Evolutionary conservation across 2,888 invertebrate genomes (phyloP), one percentile per base, ranked within the genome.

Genomic region (Elysia crispata): DNA sequence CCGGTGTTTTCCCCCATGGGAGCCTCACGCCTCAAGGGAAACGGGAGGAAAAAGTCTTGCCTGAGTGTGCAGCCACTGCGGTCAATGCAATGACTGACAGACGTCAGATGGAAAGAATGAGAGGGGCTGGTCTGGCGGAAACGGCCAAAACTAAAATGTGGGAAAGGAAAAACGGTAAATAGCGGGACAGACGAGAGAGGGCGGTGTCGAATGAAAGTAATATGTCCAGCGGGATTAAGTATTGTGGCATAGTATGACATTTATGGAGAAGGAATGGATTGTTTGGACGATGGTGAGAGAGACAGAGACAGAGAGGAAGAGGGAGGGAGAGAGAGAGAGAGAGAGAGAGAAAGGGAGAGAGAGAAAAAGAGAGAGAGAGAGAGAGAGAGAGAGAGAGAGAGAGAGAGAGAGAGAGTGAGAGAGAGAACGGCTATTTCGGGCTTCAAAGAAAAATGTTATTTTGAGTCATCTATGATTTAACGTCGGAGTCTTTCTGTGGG

Each of bases 301-400:
- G 18, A 15, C 0, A 0, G 54, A 69, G 54, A 73, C 11, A 50
- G 25, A 23, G 25, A 28, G 18, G n/a, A 30, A 49, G 20, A 73
- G 50, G 54, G 73, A 20, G 73, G 54, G 73, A 20, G 49, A 25
- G 73, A 49, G 76, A 49, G 41, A 31, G 64, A 54, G 64, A 64
- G 64, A 31, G 76, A 64, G 76, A 23, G 64, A 64, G 76, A 31
- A 67, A 66, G 76, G 31, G 76, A 28, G 76, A 25, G 67, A 49
- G 66, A 66, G 25, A 18, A 49, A n/a, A 49, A 41, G 76, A 66
- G 8, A 66, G 66, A 41, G 76, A 64, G 80, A 50, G 70, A 67
- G 50, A 41, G 77, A 54, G 73, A 70, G 50, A 33, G 75, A 49
- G n/a, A 41, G 64, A 62, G 69, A 20, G 33, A 33, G 60, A 33